phyloP scores from a whole-genome alignment of 2,888 invertebrate genomes.

The Auanema sp. region DNA sequence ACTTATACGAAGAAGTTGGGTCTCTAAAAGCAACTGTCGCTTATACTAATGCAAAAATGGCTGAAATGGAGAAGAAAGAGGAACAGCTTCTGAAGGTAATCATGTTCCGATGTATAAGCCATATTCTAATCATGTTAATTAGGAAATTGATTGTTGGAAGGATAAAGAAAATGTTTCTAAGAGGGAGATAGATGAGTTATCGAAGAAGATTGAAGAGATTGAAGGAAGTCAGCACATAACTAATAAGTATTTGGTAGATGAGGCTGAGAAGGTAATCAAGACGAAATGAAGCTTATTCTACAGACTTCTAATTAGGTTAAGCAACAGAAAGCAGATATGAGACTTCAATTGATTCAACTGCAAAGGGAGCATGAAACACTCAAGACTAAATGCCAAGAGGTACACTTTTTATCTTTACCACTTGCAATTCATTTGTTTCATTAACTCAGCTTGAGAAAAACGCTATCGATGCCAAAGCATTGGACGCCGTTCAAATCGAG shows the following conservation, averaged over 20 bases:
- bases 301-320: constrained; percentile 7
- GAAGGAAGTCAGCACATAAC: constrained; percentile 29
- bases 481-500: neutral
- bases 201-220: constrained; percentile 67
- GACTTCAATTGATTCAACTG: constrained; percentile 11
- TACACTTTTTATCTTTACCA: neutral
- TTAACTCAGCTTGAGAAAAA: neutral
- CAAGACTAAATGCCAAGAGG: constrained; percentile 8
- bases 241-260: constrained; percentile 27
- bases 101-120: neutral
- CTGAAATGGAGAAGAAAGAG: constrained; percentile 9
- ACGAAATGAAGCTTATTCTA: constrained; percentile 4
- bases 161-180: neutral
- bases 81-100: constrained; percentile 7
- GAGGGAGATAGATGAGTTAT: constrained; percentile 69
- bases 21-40: constrained; percentile 18
- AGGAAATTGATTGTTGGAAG: constrained; percentile 10
- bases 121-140: neutral
- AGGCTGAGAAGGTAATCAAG: constrained; percentile 29
- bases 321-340: constrained; percentile 18
- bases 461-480: neutral
- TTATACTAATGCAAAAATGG: constrained; percentile 14
- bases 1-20: constrained; percentile 15
- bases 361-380: constrained; percentile 12
- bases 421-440: neutral